Conservation (phyloP, 2,888 invertebrate genomes). For the Girardia tigrina region DNA sequence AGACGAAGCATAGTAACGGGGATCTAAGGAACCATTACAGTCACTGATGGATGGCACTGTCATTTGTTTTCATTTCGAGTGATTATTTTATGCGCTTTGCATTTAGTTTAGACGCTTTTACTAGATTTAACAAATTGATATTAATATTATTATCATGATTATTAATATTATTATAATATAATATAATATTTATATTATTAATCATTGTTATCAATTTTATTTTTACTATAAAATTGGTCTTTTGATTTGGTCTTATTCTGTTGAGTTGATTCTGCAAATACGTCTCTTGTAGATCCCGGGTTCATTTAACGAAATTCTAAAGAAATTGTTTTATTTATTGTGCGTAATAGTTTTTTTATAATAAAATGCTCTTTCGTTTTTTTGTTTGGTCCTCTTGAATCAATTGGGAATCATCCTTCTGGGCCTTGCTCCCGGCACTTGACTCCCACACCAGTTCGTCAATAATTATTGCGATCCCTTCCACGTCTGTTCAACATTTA, state of each 20-base stretch:
- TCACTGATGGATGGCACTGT: neutral
- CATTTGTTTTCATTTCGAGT: neutral
- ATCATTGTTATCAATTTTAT: neutral
- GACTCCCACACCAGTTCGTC: too few relatives aligned
- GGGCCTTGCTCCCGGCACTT: too few relatives aligned
- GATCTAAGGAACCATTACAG: neutral
- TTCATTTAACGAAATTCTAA: neutral
- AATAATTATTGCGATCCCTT: too few relatives aligned
- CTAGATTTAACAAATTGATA: neutral
- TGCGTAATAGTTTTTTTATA: neutral
- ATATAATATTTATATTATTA: neutral
- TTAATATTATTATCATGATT: too few relatives aligned
- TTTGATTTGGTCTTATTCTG: neutral
- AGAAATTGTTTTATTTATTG: neutral
- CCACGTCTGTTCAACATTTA: too few relatives aligned
- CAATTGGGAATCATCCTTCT: too few relatives aligned
- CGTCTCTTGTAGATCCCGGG: neutral
- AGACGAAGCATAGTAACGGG: neutral
- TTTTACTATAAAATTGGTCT: neutral
- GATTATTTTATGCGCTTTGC: neutral
- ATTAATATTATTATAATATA: neutral
- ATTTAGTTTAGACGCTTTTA: neutral
- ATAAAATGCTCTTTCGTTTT: neutral
- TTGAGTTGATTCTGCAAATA: neutral
- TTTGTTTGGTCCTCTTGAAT: neutral